Evolutionary conservation across 2,888 invertebrate species (phyloP), one percentile per base, ranked within the genome.

Genomic region (Gymnoscelis rufifasciata): DNA sequence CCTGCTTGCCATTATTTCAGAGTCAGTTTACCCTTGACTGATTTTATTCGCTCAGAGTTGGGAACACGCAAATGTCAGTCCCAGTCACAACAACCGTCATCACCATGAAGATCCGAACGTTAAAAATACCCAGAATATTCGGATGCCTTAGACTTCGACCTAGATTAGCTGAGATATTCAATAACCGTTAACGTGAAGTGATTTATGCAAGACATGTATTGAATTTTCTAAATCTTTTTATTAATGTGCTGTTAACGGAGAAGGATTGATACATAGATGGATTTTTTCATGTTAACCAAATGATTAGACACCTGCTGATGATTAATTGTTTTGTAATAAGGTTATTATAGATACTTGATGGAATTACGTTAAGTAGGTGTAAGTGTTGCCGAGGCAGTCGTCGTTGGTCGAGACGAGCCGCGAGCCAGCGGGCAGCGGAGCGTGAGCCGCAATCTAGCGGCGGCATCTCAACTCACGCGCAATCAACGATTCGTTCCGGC

Each of bases 401-500:
- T n/a, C 36, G 46, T 41, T 38, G 38, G 54, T n/a, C 19, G 19
- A 19, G 19, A 19, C 49, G 35, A 45, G 42, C 8, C 31, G 19
- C 28, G 27, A 41, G 49, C 39, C 44, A 35, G 33, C 51, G 39
- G 44, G 47, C 47, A 70, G 53, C 65, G 63, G 67, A 77, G 71
- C 78, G 74, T 78, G 69, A 70, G 74, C 68, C 64, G 76, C 78
- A 80, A 80, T 83, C 82, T 77, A 64, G 71, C 74, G 70, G 75
- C 81, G 79, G 82, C 76, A 82, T 82, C 80, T 76, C 76, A 56
- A 60, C 71, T 71, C 74, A 60, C 66, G 74, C 74, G 84, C 81
- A 86, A 87, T 87, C 86, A 84, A 69, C 83, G 73, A 86, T 87
- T 87, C 82, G 86, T 84, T 81, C 80, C 84, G 74, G 74, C 53